phyloP scores from a whole-genome alignment of 2,888 invertebrate genomes.

The Tupiocoris notatus region DNA sequence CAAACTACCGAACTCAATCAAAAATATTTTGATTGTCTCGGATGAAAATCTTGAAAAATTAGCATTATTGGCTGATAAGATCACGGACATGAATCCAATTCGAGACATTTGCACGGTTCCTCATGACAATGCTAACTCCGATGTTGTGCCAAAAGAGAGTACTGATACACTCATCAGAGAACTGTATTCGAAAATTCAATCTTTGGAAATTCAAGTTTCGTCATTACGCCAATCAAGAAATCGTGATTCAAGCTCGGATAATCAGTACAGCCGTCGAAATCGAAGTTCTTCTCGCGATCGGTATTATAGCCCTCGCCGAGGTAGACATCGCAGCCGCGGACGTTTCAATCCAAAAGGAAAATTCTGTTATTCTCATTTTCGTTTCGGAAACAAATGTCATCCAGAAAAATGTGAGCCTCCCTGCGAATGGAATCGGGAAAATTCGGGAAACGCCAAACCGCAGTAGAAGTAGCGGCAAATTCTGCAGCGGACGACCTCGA shows the following conservation, averaged over 20 bases:
- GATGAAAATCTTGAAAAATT: not conserved
- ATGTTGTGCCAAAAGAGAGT: too few relatives aligned
- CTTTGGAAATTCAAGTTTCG: not conserved
- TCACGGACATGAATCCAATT: not conserved
- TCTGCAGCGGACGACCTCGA: not conserved
- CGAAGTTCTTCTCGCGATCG: not conserved
- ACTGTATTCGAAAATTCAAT: not conserved
- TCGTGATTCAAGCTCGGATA: not conserved
- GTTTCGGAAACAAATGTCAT: slow-evolving; percentile 15
- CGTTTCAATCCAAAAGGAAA: slow-evolving; percentile 13
- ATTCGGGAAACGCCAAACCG: not conserved
- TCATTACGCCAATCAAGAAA: not conserved
- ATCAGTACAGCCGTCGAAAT: not conserved
- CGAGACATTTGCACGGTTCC: too few relatives aligned
- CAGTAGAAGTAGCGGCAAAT: slow-evolving; percentile 25
- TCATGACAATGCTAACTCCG: too few relatives aligned
- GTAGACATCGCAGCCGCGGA: not conserved
- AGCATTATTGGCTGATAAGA: not conserved
- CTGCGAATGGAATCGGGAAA: slow-evolving; percentile 15
- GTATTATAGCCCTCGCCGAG: not conserved
- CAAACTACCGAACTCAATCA: slow-evolving; percentile 4
- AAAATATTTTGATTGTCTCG: not conserved
- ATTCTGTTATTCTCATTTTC: slow-evolving; percentile 21
- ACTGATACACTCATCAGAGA: too few relatives aligned
- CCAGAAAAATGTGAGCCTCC: slow-evolving; percentile 28